Percentiles rank a stretch among this genome's conserved stretches.
Evolutionary conservation across 2,113 vertebrate species (phyloP).

Genomic region (Heterotis niloticus): DNA sequence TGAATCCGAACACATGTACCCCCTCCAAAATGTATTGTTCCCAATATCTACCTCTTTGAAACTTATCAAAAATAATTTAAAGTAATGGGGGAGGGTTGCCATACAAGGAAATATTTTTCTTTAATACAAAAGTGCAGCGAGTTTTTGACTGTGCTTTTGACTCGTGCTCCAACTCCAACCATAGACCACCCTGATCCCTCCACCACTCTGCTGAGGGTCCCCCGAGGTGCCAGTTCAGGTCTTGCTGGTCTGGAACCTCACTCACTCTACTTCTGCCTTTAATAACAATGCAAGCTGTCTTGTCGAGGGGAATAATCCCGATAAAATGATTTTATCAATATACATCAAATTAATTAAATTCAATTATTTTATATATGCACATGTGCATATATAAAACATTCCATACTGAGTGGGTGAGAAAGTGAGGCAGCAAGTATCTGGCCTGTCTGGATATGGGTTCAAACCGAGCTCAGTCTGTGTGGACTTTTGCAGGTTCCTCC

Average conservation of each 20-base stretch:
- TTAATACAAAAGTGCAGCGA: conserved; percentile 48
- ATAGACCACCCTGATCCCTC: not conserved
- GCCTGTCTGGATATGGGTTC: too few species aligned
- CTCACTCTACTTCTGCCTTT: conserved; percentile 32
- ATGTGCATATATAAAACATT: too few species aligned
- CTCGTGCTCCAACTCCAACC: conserved; percentile 20
- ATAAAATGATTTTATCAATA: too few species aligned
- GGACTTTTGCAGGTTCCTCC: too few species aligned
- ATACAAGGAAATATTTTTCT: conserved; percentile 50
- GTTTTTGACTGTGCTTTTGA: conserved; percentile 49
- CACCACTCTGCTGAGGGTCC: conserved; percentile 40
- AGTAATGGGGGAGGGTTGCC: conserved; percentile 36
- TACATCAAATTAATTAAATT: too few species aligned
- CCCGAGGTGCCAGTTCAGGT: conserved; percentile 38
- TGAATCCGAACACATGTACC: not conserved
- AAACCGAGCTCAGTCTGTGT: too few species aligned
- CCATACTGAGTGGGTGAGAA: too few species aligned
- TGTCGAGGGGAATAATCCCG: conserved; percentile 29
- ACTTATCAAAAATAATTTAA: conserved; percentile 52
- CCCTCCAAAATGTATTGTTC: not conserved
- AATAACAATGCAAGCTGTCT: conserved; percentile 59
- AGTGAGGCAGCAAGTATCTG: too few species aligned
- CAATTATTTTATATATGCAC: too few species aligned
- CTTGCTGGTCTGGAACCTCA: conserved; percentile 37
- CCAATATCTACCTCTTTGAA: conserved; percentile 37